Evolutionary conservation across 2,888 invertebrate genomes (phyloP).

Genomic region (Trissolcus brochymenae): DNA sequence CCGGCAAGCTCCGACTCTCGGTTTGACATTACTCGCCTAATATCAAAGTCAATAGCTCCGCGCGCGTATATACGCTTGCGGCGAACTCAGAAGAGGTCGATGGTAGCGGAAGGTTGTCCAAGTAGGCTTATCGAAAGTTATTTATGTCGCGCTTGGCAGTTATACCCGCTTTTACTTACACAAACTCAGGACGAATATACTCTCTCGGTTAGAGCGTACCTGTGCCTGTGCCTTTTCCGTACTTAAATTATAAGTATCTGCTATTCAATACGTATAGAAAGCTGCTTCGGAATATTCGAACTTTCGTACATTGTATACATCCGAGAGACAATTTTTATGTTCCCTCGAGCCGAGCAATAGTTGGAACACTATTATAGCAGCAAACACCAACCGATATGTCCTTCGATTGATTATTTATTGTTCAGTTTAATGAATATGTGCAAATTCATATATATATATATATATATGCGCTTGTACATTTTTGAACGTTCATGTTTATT

Average conservation of each 20-base stretch:
- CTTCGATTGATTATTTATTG: too few species aligned
- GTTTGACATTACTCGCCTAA: constrained; percentile 49
- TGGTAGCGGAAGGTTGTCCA: constrained; percentile 63
- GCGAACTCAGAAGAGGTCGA: constrained; percentile 52
- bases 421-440: too few species aligned
- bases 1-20: not conserved
- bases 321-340: too few species aligned
- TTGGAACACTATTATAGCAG: too few species aligned
- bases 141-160: constrained; percentile 64
- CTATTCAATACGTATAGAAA: constrained; percentile 3
- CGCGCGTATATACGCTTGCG: constrained; percentile 27
- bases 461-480: too few species aligned
- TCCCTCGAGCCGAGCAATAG: too few species aligned
- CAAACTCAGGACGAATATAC: constrained; percentile 40
- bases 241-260: constrained; percentile 2
- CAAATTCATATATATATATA: too few species aligned
- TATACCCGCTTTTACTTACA: constrained; percentile 53
- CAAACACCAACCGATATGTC: too few species aligned
- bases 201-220: constrained; percentile 36
- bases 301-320: not conserved
- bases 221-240: constrained; percentile 46
- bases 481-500: too few species aligned
- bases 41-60: constrained; percentile 54
- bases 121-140: constrained; percentile 66
- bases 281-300: not conserved